Base-by-base conservation (phyloP, 37 sponge, comb jelly and placozoan genomes). In the Geodia barretti region DNA sequence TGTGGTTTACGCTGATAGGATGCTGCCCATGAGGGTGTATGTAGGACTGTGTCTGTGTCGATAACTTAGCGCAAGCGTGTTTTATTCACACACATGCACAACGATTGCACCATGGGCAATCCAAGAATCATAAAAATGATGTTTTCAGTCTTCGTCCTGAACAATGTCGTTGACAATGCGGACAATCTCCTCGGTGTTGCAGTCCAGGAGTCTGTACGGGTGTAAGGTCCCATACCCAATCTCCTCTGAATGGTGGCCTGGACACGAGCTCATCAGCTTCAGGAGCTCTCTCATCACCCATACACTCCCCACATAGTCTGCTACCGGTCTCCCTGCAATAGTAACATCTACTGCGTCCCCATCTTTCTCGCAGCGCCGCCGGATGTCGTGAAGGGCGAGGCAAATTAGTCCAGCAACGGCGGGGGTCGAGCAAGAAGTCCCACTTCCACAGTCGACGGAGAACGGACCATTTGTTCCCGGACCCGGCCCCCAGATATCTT, bases 251-350 rank as follows among this genome's bases (percentile, higher is more conserved):
- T 88, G 88, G 76, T 74, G 64, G 19, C 88, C 88, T 1, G 68
- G 83, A 0, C 42, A 66, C 24, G 77, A 39, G 36, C 83, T 76
- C 83, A 88, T 88, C 63, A 76, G 72, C 26, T 76, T 80, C 33
- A 88, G 72, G 21, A 88, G 7, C 72, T 88, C 88, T 70, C 82
- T 75, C 68, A 88, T 82, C 62, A 81, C 82, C 83, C 83, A 82
- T 31, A 77, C 82, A 62, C 81, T 88, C 33, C 60, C 62, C 0
- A 88, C 60, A 4, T 37, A 64, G 21, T 74, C 32, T n/a, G 41
- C 11, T n/a, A 82, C 41, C 2, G 61, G 42, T 28, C 43, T 66
- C n/a, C 62, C 87, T n/a, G 41, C 75, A 26, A 74, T 86, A 41
- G 74, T 33, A 9, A 34, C 43, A 41, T 39, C 41, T 17, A 47